Base-by-base conservation (phyloP, 2,113 vertebrate species). In the Tretioscincus oriximinensis region DNA sequence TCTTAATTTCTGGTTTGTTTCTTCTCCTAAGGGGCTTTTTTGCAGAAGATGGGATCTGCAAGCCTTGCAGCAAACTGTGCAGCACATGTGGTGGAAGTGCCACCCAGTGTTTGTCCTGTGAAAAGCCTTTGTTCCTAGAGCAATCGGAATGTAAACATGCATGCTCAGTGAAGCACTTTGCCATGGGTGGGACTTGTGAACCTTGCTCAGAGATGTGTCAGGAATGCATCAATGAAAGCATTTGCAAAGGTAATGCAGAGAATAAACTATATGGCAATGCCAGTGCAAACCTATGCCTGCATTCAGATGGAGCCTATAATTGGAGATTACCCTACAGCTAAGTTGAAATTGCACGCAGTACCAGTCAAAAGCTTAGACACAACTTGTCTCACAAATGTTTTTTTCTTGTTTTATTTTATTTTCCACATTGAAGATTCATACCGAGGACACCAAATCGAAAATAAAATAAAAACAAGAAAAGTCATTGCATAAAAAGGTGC, bases 101-200 rank as follows among this genome's bases (percentile, higher is more conserved):
- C 75, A 93, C 89, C 67, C 85, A 90, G 86, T 99, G 98, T 88
- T 88, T 92, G 26, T 96, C 95, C 72, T 99, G 98, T 81, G 51
- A 93, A 80, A 84, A 12, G 12, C 87, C 83, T 0, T 91, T 94
- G 28, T 73, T 97, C 76, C 87, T 97, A 71, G 82, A 96, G 29
- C 81, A 94, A 0, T 81, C 91, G 81, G 79, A 78, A 11, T 99
- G 98, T 89, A 85, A 71, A 85, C 5, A 65, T 26, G 60, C 81
- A 24, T 99, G 98, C 82, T 95, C 96, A 1, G 49, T 92, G 3
- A 94, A 89, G 9, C 91, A 96, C 58, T 96, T 96, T 85, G 85
- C 92, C 1, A 65, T 90, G 63, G 91, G 94, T 14, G 94, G 92
- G 11, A 81, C 91, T 76, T 99, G 98, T 77, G 90, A 81, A 80